A percentile compares a stretch with the other conserved stretches of the same genome.
phyloP scores from a whole-genome alignment of 2,888 invertebrate species.

The Beris chalybata region DNA sequence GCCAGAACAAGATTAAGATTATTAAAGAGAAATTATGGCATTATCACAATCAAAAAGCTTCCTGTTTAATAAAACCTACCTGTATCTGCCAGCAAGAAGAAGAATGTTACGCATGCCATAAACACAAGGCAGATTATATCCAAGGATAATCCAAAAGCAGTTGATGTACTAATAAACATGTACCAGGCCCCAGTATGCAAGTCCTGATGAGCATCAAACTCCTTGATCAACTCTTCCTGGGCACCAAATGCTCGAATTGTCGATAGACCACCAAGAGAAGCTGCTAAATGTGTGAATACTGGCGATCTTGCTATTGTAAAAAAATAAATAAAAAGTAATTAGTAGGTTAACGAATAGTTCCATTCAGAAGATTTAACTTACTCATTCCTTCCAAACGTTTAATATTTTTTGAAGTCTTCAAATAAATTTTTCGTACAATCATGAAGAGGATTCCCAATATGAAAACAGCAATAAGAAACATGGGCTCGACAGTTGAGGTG shows the following conservation, averaged over 20 bases:
- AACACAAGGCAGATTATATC: slow-evolving; percentile 68
- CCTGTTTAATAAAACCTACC: slow-evolving; percentile 36
- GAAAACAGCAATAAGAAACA: slow-evolving; percentile 63
- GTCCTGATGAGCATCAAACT: slow-evolving; percentile 66
- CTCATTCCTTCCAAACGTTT: slow-evolving; percentile 67
- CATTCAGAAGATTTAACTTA: slow-evolving; percentile 51
- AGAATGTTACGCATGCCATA: slow-evolving; percentile 66
- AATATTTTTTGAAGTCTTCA: slow-evolving; percentile 70
- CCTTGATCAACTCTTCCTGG: slow-evolving; percentile 63
- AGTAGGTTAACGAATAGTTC: not conserved
- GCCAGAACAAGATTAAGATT: too few species aligned
- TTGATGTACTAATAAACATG: slow-evolving; percentile 64
- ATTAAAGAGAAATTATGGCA: too few species aligned
- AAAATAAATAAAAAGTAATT: slow-evolving; percentile 27
- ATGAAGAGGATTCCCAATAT: slow-evolving; percentile 63
- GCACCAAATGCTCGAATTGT: slow-evolving; percentile 74
- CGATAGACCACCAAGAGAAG: slow-evolving; percentile 72
- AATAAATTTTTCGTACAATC: slow-evolving; percentile 64
- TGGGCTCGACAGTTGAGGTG: slow-evolving; percentile 64
- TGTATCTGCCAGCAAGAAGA: slow-evolving; percentile 58
- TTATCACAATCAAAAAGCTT: too few species aligned
- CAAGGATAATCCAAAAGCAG: slow-evolving; percentile 67
- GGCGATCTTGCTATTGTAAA: slow-evolving; percentile 69
- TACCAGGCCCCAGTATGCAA: slow-evolving; percentile 69
- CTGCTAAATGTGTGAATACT: slow-evolving; percentile 75